Evolutionary conservation across 2,113 vertebrate species (phyloP), one percentile per base, ranked within the genome.

Genomic region (Hemichromis elongatus): DNA sequence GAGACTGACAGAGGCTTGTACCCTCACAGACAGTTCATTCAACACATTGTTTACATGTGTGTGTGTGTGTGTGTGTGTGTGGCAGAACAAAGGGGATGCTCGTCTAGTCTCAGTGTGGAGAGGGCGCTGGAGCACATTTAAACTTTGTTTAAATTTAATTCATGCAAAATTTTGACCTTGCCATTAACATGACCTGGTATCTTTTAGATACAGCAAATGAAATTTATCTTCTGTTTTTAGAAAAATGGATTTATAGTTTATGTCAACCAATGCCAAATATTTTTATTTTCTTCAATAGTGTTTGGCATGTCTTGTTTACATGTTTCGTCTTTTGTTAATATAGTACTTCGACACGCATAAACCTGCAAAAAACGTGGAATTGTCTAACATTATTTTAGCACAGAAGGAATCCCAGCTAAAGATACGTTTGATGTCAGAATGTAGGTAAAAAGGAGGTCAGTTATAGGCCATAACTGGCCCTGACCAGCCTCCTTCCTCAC

Each of bases 301-400:
- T 16, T 42, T 37, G 42, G 63, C 0, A 0, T 68, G 37, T 42
- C 7, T 24, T 68, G n/a, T 6, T 3, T 26, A 26, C 35, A 68
- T 42, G 11, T 42, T 68, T 24, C n/a, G 9, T 63, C 6, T 35
- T n/a, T 63, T 35, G 18, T 1, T 4, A 63, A n/a, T 0, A 66
- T 66, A 3, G 21, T 66, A 66, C 13, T 37, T 21, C 0, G 6
- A 63, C 33, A 37, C 5, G 59, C 19, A 2, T 21, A 37, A 37
- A 37, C 1, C 0, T 63, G 59, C 30, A 63, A 24, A 68, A 68
- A 68, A 68, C 0, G n/a, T 40, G 35, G n/a, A 40, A 21, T 35
- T 61, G 35, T 42, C 18, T 42, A 9, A 68, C 13, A 2, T 68
- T 26, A 70, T 70, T 70, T 70, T 18, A 45, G 37, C 66, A 26